Conservation (phyloP, 53 echinoderm and acorn worm species). For the Paracentrotus lividus region DNA sequence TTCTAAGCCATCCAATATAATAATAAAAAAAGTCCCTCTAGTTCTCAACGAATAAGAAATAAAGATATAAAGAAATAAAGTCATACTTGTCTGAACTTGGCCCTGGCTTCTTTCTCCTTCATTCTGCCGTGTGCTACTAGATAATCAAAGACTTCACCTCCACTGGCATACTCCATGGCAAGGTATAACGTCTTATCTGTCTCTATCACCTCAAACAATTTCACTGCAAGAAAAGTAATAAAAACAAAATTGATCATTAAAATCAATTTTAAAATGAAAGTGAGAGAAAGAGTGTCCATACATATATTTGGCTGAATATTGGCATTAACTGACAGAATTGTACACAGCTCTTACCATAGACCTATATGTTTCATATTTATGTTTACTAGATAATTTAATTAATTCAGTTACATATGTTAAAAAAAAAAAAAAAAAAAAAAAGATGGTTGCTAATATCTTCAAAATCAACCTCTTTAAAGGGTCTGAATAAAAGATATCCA, state of each 20-base stretch:
- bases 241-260: not conserved
- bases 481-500: not conserved
- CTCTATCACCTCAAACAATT: slow-evolving; percentile 99
- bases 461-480: not conserved
- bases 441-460: not conserved
- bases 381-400: no score
- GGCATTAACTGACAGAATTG: no score
- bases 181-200: slow-evolving; percentile 97
- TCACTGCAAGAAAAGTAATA: slow-evolving; percentile 77
- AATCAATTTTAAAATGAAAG: no score
- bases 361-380: no score
- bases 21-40: no score
- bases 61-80: no score
- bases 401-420: not conserved
- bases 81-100: slow-evolving; percentile 98
- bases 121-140: slow-evolving; percentile 99
- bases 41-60: no score
- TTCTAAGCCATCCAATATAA: no score
- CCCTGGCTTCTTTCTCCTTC: slow-evolving; percentile 99
- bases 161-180: slow-evolving; percentile 99
- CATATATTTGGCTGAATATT: no score
- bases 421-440: not conserved
- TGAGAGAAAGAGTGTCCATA: no score
- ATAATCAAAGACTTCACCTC: slow-evolving; percentile 98
- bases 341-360: no score